These are phyloP conservation scores for Procambarus clarkii DNA, from an alignment of 1,140 invertebrate genomes.

Conservation along the genomic window DNA sequence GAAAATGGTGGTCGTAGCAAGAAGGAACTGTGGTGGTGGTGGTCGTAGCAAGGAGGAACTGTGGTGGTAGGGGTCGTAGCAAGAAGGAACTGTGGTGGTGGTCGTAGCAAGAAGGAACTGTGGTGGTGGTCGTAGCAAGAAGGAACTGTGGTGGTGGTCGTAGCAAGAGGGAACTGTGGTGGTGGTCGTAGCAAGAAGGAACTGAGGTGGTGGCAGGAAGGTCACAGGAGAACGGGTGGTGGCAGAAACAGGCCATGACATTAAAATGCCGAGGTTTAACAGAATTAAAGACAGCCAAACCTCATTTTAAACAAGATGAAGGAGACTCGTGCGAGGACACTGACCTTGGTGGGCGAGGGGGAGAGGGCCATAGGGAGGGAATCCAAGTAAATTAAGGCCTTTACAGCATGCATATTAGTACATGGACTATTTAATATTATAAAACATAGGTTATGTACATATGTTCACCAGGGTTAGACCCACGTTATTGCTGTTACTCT, in stretches of 20 bases:
- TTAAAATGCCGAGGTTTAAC: not conserved
- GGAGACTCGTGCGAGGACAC: not conserved
- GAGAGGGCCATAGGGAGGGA: not conserved
- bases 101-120: too few species aligned
- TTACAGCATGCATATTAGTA: slow-evolving; percentile 13
- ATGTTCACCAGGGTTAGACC: not conserved
- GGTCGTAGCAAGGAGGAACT: too few species aligned
- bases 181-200: too few species aligned
- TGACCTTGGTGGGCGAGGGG: slow-evolving; percentile 21
- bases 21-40: too few species aligned
- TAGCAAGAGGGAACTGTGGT: too few species aligned
- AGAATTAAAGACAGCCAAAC: not conserved
- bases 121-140: too few species aligned
- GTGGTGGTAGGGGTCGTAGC: too few species aligned
- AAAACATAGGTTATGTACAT: not conserved
- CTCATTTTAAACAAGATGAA: not conserved
- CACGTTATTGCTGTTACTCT: not conserved
- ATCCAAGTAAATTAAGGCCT: not conserved
- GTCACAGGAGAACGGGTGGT: not conserved
- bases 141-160: too few species aligned
- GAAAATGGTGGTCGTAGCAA: too few species aligned
- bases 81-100: too few species aligned
- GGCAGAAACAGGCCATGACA: not conserved
- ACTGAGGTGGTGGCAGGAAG: not conserved
- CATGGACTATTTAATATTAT: not conserved